Evolutionary conservation across 2,888 invertebrate species (phyloP).

Genomic region (Pammene aurita): DNA sequence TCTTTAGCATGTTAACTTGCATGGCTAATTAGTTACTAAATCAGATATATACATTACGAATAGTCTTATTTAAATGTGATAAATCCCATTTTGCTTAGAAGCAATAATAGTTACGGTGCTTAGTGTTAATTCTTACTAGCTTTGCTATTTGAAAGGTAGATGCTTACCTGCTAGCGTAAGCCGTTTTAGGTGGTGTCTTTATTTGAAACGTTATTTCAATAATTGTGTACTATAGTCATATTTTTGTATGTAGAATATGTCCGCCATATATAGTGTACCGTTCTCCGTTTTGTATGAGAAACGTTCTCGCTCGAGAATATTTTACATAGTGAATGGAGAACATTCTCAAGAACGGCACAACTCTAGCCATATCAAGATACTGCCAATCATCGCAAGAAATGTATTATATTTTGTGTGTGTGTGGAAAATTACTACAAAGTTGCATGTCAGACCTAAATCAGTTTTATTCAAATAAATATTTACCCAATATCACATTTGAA

Average conservation of each 20-base stretch:
- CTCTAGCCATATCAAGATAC: constrained; percentile 27
- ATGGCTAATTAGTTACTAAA: constrained; percentile 22
- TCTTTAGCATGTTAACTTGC: constrained; percentile 6
- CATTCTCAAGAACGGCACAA: too few species aligned
- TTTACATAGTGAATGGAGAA: background rate
- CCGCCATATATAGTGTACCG: too few species aligned
- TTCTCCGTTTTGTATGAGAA: too few species aligned
- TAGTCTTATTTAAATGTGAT: constrained; percentile 45
- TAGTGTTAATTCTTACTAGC: constrained; percentile 35
- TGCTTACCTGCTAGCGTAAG: constrained; percentile 13
- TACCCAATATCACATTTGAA: constrained; percentile 1
- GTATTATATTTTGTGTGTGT: constrained; percentile 21
- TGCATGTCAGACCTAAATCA: constrained; percentile 8
- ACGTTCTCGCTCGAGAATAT: too few species aligned
- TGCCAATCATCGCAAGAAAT: constrained; percentile 25
- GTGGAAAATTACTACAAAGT: constrained; percentile 15
- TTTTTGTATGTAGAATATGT: constrained; percentile 39
- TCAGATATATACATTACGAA: constrained; percentile 31
- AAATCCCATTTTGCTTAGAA: constrained; percentile 40
- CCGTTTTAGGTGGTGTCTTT: constrained; percentile 18
- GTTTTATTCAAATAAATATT: constrained; percentile 1
- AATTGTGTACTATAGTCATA: constrained; percentile 36
- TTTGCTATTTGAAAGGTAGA: constrained; percentile 30
- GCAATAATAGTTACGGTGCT: constrained; percentile 45
- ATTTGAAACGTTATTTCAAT: constrained; percentile 21